Evolutionary conservation across 1,140 invertebrate species (phyloP), one percentile per base, ranked within the genome.

Genomic region (Penaeus chinensis): DNA sequence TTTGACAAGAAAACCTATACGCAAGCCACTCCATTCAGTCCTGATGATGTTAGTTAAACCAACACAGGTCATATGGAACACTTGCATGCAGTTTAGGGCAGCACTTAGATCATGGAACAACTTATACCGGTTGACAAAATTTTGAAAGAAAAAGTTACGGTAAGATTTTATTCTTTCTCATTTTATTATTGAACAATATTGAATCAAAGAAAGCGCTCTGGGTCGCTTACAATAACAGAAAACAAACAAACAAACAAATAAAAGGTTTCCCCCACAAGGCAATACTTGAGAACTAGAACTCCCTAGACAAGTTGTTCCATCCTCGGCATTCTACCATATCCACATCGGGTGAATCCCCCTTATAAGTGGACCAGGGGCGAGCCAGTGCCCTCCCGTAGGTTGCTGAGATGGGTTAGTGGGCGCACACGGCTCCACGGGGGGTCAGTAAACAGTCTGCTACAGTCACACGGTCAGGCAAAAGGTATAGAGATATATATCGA

Each of bases 381-480:
- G 86, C 86, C 82, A 82, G 7, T 87, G 86, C 81, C 86, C 86
- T 69, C 81, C 74, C 63, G n/a, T 77, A 87, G 80, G 86, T 87
- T 87, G 86, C 80, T 87, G 86, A 76, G 74, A 83, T 82, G 71
- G 42, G 62, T 13, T 19, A n/a, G 78, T 65, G 85, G 85, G 71
- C 85, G 37, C 69, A n/a, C 85, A 87, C 47, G 85, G 54, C 85
- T 82, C 85, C 85, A 87, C 62, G 81, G 85, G 80, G 85, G 80
- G 71, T 82, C 79, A 82, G 85, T 82, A 47, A 82, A 78, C 80
- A 83, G 85, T 87, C 85, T 83, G 85, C 85, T 87, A 87, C 85
- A 87, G 85, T 87, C 85, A 87, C 85, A 87, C 85, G 82, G 85
- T 87, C 85, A 87, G 85, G 85, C 85, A 87, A 76, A 47, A 77